Conservation (phyloP, 2,113 vertebrate genomes). For the Hemiprocne comata region DNA sequence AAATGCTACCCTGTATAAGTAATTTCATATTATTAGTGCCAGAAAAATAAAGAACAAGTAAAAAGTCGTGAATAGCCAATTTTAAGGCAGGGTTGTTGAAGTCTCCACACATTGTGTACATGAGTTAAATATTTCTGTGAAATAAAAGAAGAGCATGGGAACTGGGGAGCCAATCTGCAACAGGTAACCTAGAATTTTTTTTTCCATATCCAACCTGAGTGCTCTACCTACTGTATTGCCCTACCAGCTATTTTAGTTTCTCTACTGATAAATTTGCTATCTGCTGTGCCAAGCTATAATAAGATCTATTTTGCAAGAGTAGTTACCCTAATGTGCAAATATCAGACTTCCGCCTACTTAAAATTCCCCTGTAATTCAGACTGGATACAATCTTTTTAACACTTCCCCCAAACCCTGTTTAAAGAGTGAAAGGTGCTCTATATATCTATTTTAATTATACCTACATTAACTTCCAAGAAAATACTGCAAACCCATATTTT, state of each 20-base stretch:
- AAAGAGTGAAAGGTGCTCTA: neutral
- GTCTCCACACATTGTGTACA: neutral
- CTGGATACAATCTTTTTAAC: neutral
- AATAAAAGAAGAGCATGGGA: neutral
- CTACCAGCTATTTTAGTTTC: neutral
- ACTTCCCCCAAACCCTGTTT: neutral
- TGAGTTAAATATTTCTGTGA: neutral
- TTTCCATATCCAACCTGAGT: neutral
- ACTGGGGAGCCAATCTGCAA: neutral
- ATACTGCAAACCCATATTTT: neutral
- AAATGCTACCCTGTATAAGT: neutral
- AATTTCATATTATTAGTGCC: neutral
- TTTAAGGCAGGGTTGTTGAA: neutral
- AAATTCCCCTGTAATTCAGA: neutral
- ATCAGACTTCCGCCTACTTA: neutral
- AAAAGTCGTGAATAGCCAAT: neutral
- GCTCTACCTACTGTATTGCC: neutral
- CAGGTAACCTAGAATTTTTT: neutral
- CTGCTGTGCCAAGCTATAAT: neutral
- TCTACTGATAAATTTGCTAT: neutral
- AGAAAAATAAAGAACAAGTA: neutral
- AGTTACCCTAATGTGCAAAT: neutral
- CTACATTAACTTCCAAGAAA: neutral
- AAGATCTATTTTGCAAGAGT: constrained; percentile 3
- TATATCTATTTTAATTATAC: neutral